These are phyloP conservation scores for Takifugu bimaculatus DNA, from an alignment of 2,113 vertebrate species.

Conservation along the genomic window DNA sequence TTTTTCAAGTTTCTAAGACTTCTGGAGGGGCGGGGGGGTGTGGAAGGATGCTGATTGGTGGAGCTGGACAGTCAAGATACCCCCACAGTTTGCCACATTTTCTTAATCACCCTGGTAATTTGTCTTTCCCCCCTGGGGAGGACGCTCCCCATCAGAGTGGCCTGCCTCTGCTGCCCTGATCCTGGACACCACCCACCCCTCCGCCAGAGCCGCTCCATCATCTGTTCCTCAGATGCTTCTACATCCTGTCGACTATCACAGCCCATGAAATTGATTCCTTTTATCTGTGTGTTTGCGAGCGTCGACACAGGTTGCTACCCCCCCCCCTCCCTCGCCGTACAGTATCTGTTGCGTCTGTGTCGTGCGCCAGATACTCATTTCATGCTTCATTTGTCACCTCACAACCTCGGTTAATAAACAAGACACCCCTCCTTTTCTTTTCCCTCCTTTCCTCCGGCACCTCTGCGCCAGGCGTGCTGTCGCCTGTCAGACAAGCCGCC, in stretches of 20 bases:
- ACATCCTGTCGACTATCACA: constrained; percentile 44
- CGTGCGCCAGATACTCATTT: constrained; percentile 58
- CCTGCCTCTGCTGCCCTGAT: too few relatives aligned
- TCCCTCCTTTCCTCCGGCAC: constrained; percentile 30
- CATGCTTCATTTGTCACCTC: constrained; percentile 66
- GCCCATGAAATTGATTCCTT: constrained; percentile 69
- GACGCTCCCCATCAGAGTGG: too few relatives aligned
- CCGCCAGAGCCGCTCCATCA: neutral
- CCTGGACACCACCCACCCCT: too few relatives aligned
- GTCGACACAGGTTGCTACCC: constrained; percentile 43
- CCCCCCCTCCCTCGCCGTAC: constrained; percentile 21
- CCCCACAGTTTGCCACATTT: too few relatives aligned
- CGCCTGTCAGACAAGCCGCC: constrained; percentile 26
- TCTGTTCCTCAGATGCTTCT: constrained; percentile 21
- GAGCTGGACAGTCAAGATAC: too few relatives aligned
- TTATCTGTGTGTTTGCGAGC: constrained; percentile 55
- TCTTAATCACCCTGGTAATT: too few relatives aligned
- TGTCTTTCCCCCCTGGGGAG: too few relatives aligned
- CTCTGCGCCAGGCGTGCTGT: neutral
- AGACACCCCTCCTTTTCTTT: constrained; percentile 27
- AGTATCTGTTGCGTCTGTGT: constrained; percentile 52
- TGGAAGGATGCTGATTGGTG: too few relatives aligned
- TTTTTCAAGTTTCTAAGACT: too few relatives aligned
- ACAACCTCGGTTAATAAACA: constrained; percentile 66
- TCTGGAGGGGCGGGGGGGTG: too few relatives aligned